Base-by-base conservation (phyloP, 2,888 invertebrate species). In the Drosophila robusta region DNA sequence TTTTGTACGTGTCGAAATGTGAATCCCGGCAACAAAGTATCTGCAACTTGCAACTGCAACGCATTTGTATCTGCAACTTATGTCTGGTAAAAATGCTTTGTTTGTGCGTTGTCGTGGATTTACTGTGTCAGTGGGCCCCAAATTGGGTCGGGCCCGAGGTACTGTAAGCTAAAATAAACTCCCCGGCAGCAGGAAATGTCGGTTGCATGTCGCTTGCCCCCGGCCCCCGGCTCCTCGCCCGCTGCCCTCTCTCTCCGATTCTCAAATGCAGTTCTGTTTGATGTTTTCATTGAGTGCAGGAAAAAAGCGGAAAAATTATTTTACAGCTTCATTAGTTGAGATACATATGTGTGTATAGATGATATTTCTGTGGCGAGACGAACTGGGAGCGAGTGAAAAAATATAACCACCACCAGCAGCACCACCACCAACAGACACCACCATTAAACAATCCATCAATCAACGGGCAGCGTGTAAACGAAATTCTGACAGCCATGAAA, bases 401-500 rank as follows among this genome's bases (percentile, higher is more conserved):
- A 11, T 11, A 34, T 29, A 29, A 29, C 29, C 34, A 34, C 34
- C 34, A 32, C 16, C 12, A 14, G 9, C 29, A 41, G 11, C 34
- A 7, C 3, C 32, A 32, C 11, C 34, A 32, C 11, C 55, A 50
- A 7, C n/a, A n/a, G n/a, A n/a, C 32, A 34, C 7, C 39, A 42
- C 58, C 77, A 75, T 76, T 75, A 76, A 71, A 49, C 46, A 45
- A 82, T 87, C 87, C 78, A 82, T 82, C 82, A 87, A 82, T 82
- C 82, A 78, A 64, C 73, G 61, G 62, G 76, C 70, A 62, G 72
- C 52, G 79, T 78, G 79, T 80, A 80, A 80, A 63, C 78, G 75
- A 72, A 82, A 66, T 70, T 80, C 80, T 82, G 86, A 87, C 88
- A 82, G 75, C 78, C 88, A 78, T 84, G 88, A 88, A 84, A 84